Percentiles rank a stretch among this genome's conserved stretches.
Conservation (phyloP, 2,113 vertebrate genomes). For the Dinomys branickii region DNA sequence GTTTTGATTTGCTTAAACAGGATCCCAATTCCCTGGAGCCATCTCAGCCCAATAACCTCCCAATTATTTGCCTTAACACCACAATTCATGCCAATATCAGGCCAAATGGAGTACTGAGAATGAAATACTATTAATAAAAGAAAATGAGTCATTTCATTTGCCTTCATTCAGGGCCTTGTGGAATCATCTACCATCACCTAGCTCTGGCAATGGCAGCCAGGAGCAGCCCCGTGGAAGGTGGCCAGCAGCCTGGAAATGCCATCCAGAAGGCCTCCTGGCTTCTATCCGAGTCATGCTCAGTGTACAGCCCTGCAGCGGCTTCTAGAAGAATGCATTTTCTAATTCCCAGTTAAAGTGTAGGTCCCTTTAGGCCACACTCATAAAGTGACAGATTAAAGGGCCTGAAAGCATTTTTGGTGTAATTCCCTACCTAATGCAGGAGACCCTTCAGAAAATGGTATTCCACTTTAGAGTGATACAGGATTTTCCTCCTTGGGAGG, state of each 20-base stretch:
- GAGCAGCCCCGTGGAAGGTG: neutral
- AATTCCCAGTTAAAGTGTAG: neutral
- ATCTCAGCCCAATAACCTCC: neutral
- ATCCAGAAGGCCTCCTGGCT: neutral
- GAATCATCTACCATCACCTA: neutral
- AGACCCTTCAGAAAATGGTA: slow-evolving; percentile 58
- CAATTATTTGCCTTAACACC: neutral
- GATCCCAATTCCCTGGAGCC: neutral
- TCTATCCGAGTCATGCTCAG: neutral
- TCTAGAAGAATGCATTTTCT: neutral
- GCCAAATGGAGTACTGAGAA: neutral
- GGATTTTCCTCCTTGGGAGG: slow-evolving; percentile 44
- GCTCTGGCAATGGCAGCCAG: neutral
- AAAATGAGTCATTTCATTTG: neutral
- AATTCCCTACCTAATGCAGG: slow-evolving; percentile 34
- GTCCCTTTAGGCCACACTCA: neutral
- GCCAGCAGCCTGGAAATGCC: neutral
- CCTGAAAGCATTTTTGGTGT: slow-evolving; percentile 19
- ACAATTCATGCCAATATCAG: neutral
- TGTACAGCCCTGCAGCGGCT: neutral
- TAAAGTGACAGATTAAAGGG: slow-evolving; percentile 42
- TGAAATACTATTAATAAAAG: neutral
- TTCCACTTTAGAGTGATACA: slow-evolving; percentile 19
- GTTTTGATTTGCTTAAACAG: neutral
- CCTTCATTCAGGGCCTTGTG: neutral